These are phyloP conservation scores for Palythoa grandis DNA, from an alignment of 92 coral and sea anemone species.

Conservation along the genomic window DNA sequence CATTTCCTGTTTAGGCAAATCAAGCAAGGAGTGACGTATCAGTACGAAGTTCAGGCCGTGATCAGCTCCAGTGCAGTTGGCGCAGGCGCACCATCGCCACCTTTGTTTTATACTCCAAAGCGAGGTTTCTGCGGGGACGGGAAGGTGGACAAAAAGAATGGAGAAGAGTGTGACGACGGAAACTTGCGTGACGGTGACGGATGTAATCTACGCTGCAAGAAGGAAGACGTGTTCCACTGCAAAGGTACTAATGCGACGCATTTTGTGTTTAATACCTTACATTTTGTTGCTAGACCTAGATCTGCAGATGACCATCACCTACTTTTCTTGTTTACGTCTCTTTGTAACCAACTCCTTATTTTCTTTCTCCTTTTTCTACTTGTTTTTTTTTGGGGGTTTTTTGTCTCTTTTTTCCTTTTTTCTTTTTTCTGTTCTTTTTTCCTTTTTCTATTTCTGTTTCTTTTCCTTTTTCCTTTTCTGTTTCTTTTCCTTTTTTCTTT, in stretches of 20 bases:
- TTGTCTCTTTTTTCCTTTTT: too few species aligned
- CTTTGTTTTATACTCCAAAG: slow-evolving; percentile 78
- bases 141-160: slow-evolving; percentile 79
- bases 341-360: too few species aligned
- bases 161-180: slow-evolving; percentile 97
- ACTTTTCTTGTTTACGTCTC: too few species aligned
- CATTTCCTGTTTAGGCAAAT: slow-evolving; percentile 53
- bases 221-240: slow-evolving; percentile 96
- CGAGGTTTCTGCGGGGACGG: slow-evolving; percentile 99
- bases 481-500: too few species aligned
- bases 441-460: too few species aligned
- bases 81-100: slow-evolving; percentile 79
- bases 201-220: slow-evolving; percentile 94
- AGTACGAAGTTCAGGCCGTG: slow-evolving; percentile 84
- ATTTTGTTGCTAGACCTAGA: neutral
- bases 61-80: slow-evolving; percentile 74
- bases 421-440: too few species aligned
- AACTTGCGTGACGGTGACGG: slow-evolving; percentile 97
- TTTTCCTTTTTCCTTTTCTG: too few species aligned
- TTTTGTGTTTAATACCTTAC: neutral
- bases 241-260: slow-evolving; percentile 53
- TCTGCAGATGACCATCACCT: too few species aligned
- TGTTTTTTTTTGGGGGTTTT: too few species aligned
- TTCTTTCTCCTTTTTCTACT: too few species aligned
- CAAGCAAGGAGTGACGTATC: slow-evolving; percentile 59